A percentile compares a stretch with the other conserved stretches of the same genome.
Evolutionary conservation across 2,797 vertebrate species (phyloP).

Genomic region (Atherinosoma microstoma): DNA sequence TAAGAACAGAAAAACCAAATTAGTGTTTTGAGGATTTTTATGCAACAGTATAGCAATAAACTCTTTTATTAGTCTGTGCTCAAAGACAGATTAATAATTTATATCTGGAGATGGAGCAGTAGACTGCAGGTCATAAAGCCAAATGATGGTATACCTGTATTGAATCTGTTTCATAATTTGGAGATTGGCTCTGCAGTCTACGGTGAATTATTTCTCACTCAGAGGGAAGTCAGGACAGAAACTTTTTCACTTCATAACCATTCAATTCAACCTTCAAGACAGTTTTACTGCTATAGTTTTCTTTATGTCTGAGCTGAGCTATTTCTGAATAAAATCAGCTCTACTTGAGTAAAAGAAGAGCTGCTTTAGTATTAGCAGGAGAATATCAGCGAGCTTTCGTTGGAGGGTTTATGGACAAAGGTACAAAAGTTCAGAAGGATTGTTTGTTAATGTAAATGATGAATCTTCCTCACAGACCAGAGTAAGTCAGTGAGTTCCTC

Average conservation of each 20-base stretch:
- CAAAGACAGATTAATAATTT: constrained; percentile 57
- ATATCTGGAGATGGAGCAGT: constrained; percentile 36
- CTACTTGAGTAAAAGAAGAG: constrained; percentile 44
- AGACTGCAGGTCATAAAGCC: constrained; percentile 58
- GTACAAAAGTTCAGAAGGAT: constrained; percentile 40
- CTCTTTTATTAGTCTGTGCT: constrained; percentile 47
- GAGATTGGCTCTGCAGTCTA: constrained; percentile 43
- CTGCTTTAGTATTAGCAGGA: constrained; percentile 38
- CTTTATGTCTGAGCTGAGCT: constrained; percentile 40
- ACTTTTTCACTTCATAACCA: constrained; percentile 55
- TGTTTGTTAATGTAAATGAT: background rate
- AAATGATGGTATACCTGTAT: constrained; percentile 44
- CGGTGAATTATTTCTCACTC: constrained; percentile 35
- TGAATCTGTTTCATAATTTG: constrained; percentile 51
- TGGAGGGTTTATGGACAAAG: constrained; percentile 27
- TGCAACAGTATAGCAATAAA: constrained; percentile 43
- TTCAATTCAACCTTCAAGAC: constrained; percentile 45
- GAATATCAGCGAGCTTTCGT: constrained; percentile 45
- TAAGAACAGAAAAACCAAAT: constrained; percentile 41
- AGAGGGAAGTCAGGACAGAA: constrained; percentile 31
- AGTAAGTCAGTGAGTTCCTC: too few species aligned
- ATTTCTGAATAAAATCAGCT: constrained; percentile 52
- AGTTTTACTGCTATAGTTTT: constrained; percentile 29
- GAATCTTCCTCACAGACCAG: too few species aligned
- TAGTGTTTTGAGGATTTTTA: constrained; percentile 47